Base-by-base conservation (phyloP, 2,113 vertebrate genomes). In the Serinus canaria region DNA sequence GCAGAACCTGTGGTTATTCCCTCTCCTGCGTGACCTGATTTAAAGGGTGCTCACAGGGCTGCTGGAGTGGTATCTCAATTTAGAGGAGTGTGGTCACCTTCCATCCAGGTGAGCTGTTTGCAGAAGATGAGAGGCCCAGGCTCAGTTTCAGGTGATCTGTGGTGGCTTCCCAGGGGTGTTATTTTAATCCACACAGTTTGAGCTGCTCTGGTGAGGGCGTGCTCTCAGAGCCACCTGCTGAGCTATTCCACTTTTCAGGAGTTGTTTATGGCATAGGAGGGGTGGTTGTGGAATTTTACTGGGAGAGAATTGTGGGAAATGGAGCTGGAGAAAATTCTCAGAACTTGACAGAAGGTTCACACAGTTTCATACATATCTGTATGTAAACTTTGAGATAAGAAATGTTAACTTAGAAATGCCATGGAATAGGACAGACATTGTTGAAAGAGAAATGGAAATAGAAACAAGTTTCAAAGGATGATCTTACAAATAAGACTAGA, bases 151-250 rank as follows among this genome's bases (percentile, higher is more conserved):
- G 59, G 19, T 25, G 47, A 35, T 59, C 35, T 80, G 13, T 2
- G 1, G 7, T 31, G 62, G 28, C 28, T 64, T 44, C 49, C n/a
- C 0, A 2, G 41, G 17, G 21, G 3, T 2, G 4, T 12, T 22
- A 6, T 7, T 86, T 69, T 75, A 53, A 70, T 24, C 15, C 15
- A 11, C 15, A 4, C 2, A 2, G 19, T 35, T 18, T 39, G 43
- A 43, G 30, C 31, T 69, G n/a, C 31, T 9, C 16, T 33, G 35
- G 10, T 11, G 39, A 63, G 35, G 33, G 2, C 0, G 2, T 55
- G 19, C 18, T 59, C 50, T 49, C 60, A 46, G 13, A 30, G 46
- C 13, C 25, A 33, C 19, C 9, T 0, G 0, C 18, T 0, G 3
- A 73, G 17, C 13, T 27, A 5, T 30, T 20, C 16, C 8, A 33